These are phyloP conservation scores for Automeris io DNA, from an alignment of 2,888 invertebrate species.

Conservation along the genomic window DNA sequence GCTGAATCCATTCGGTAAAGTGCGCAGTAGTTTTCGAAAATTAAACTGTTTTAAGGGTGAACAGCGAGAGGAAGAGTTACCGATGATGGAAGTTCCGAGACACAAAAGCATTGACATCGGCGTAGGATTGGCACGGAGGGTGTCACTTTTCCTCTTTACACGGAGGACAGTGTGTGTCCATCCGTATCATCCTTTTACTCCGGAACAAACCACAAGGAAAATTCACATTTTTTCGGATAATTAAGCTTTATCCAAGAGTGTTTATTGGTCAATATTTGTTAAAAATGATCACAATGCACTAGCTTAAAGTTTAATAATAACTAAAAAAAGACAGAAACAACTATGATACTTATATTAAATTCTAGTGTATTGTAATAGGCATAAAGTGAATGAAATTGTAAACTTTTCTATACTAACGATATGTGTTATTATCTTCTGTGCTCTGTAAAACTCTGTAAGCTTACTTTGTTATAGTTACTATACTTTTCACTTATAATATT, in stretches of 20 bases:
- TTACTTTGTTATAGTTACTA: too few species aligned
- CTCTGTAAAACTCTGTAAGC: too few species aligned
- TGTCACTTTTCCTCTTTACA: conserved; percentile 62
- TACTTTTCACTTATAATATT: too few species aligned
- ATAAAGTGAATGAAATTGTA: too few species aligned
- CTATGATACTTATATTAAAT: too few species aligned
- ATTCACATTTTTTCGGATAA: conserved; percentile 45
- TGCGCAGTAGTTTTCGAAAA: conserved; percentile 42
- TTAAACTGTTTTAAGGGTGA: conserved; percentile 48
- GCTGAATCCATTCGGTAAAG: conserved; percentile 38
- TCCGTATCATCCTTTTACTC: conserved; percentile 67
- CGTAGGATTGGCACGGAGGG: conserved; percentile 54
- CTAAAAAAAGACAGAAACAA: not conserved
- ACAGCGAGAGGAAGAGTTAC: conserved; percentile 38
- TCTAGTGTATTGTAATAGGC: too few species aligned
- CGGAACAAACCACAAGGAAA: conserved; percentile 59
- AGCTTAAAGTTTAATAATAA: not conserved
- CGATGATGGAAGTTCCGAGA: conserved; percentile 48
- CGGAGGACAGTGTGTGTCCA: conserved; percentile 57
- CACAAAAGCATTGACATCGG: conserved; percentile 64
- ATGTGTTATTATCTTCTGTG: too few species aligned
- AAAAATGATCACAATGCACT: not conserved
- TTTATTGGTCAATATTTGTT: not conserved
- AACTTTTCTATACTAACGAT: too few species aligned
- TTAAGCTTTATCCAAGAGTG: conserved; percentile 16